A percentile compares a stretch with the other conserved stretches of the same genome.
Conservation (phyloP, 2,888 invertebrate genomes). For the Griposia aprilina region DNA sequence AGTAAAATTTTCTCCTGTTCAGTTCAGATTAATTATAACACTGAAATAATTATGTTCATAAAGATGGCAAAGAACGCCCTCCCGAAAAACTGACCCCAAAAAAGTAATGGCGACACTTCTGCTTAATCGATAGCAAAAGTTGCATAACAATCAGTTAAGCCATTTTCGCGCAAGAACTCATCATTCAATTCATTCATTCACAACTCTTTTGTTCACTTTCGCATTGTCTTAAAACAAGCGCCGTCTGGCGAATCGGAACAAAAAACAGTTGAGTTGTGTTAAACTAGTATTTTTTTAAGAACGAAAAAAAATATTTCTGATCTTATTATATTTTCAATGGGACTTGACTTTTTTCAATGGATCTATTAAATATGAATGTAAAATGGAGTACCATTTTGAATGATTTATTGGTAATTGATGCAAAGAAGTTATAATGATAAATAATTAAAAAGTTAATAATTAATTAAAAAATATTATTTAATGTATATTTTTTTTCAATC, state of each 20-base stretch:
- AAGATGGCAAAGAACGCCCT: neutral
- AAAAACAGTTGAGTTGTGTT: slow-evolving; percentile 38
- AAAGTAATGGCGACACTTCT: neutral
- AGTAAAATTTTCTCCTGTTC: too few relatives aligned
- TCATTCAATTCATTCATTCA: slow-evolving; percentile 57
- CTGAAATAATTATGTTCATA: neutral
- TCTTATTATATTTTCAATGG: slow-evolving; percentile 8
- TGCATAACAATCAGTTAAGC: slow-evolving; percentile 47
- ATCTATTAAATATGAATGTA: neutral
- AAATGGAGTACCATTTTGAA: too few relatives aligned
- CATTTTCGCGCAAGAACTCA: slow-evolving; percentile 45
- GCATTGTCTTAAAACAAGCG: slow-evolving; percentile 51
- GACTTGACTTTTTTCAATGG: neutral
- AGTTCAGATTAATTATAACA: neutral
- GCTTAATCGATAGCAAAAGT: slow-evolving; percentile 31
- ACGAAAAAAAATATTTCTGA: slow-evolving; percentile 20
- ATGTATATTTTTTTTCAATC: neutral
- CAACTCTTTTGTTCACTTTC: slow-evolving; percentile 37
- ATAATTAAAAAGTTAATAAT: too few relatives aligned
- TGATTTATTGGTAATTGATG: too few relatives aligned
- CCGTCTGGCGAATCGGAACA: slow-evolving; percentile 42
- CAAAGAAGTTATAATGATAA: too few relatives aligned
- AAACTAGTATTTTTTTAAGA: slow-evolving; percentile 18
- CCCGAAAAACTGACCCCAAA: neutral
- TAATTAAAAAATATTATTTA: too few relatives aligned